Base-by-base conservation (phyloP, 2,797 vertebrate genomes). In the Manis crassicaudata region DNA sequence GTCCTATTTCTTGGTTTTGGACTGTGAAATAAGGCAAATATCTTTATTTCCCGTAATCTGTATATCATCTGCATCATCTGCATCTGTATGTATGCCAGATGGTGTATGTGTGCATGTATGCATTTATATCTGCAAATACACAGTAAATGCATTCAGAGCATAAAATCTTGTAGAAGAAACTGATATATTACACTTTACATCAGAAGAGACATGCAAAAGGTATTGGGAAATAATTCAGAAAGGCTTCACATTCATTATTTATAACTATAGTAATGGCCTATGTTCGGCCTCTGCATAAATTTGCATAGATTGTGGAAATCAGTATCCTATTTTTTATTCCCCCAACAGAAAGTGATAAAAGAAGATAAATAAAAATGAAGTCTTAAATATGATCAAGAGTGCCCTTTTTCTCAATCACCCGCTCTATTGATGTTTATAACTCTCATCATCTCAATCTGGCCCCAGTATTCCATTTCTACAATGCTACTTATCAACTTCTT, bases 351-450 rank as follows among this genome's bases (percentile, higher is more conserved):
- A 90, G 25, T 40, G 11, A 91, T 40, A 46, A 85, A 88, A 80
- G 11, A 88, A 92, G 77, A 82, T 50, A 88, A 90, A 37, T 13
- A 17, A 18, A 94, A 90, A 85, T 90, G 60, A 85, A 90, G 17
- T 76, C 16, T 32, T 70, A 46, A 46, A 46, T 9, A 46, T 20
- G 29, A 46, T 60, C 54, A 86, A 86, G 25, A 62, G 12, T 43
- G 56, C 9, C 9, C 23, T 72, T 60, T 0, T 40, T 32, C n/a
- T 94, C 35, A 77, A 29, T 32, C 12, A 58, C 4, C 67, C 17
- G 16, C 25, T 43, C 86, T 56, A 6, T 20, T 16, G 5, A 8
- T 82, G 11, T 52, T 77, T 67, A 4, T 37, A 62, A 52, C 50
- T 65, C n/a, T 83, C n/a, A 60, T n/a, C 40, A 52, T 29, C 20